Evolutionary conservation across 2,888 invertebrate genomes (phyloP).

Genomic region (Byasa hedistus): DNA sequence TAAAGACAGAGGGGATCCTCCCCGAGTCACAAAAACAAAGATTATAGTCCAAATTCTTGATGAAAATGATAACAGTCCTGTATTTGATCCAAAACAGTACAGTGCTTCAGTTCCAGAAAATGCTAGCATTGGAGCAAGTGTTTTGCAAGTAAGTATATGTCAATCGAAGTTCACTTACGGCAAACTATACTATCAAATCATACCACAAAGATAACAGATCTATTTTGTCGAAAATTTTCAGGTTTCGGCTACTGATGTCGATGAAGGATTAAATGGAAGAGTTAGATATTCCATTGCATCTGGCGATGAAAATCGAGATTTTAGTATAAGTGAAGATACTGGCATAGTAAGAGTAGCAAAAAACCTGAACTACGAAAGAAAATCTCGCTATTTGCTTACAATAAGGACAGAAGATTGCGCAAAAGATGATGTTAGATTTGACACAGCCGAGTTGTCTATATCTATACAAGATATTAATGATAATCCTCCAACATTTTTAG

Average conservation of each 20-base stretch:
- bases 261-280: conserved; percentile 93
- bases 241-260: conserved; percentile 93
- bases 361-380: conserved; percentile 95
- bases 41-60: conserved; percentile 88
- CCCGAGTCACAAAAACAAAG: conserved; percentile 84
- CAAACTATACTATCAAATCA: background rate
- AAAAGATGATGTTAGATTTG: conserved; percentile 84
- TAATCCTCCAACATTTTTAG: conserved; percentile 94
- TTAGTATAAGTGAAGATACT: conserved; percentile 94
- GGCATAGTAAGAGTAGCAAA: conserved; percentile 95
- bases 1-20: conserved; percentile 92
- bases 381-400: conserved; percentile 89
- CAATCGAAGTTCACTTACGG: background rate
- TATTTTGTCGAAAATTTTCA: conserved; percentile 49
- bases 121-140: conserved; percentile 94
- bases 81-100: conserved; percentile 93
- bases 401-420: conserved; percentile 94
- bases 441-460: conserved; percentile 90
- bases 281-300: conserved; percentile 93
- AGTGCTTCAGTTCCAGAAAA: conserved; percentile 95
- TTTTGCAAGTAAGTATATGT: conserved; percentile 84
- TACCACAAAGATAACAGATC: background rate
- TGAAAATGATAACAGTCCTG: conserved; percentile 94
- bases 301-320: conserved; percentile 94
- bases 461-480: conserved; percentile 95